Percentiles rank a stretch among this genome's conserved stretches.
phyloP scores from a whole-genome alignment of 37 sponge, comb jelly and placozoan genomes.

The Petrosia ficiformis region DNA sequence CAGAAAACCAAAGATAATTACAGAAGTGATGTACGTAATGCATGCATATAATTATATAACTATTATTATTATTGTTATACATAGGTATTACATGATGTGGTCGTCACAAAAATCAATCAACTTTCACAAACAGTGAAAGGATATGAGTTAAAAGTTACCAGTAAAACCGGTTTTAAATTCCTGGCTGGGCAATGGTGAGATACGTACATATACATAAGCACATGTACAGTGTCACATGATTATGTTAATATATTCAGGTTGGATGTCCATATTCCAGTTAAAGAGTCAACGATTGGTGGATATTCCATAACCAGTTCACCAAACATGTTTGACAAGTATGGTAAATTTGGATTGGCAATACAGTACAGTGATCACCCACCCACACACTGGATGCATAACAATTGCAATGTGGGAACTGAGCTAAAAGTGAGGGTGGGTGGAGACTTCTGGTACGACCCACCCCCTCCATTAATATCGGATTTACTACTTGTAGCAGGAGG shows the following conservation, averaged over 20 bases:
- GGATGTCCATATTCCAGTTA: slow-evolving; percentile 65
- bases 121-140: slow-evolving; percentile 76
- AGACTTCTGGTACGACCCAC: slow-evolving; percentile 30
- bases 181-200: slow-evolving; percentile 77
- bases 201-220: background rate
- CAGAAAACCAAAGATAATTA: too few relatives aligned
- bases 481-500: slow-evolving; percentile 80
- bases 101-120: slow-evolving; percentile 38
- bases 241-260: slow-evolving; percentile 30
- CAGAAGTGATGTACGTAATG: too few relatives aligned
- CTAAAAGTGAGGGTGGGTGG: slow-evolving; percentile 71
- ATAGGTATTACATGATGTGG: slow-evolving; percentile 32
- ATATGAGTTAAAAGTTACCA: slow-evolving; percentile 38
- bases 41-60: too few relatives aligned
- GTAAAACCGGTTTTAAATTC: slow-evolving; percentile 33
- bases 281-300: slow-evolving; percentile 67
- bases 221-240: too few relatives aligned
- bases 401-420: slow-evolving; percentile 58
- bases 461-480: too few relatives aligned
- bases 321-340: slow-evolving; percentile 15
- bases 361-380: slow-evolving; percentile 73
- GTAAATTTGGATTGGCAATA: slow-evolving; percentile 62
- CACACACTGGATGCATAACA: slow-evolving; percentile 71
- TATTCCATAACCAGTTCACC: slow-evolving; percentile 86
- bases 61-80: background rate